Evolutionary conservation across 2,797 vertebrate species (phyloP).

Genomic region (Periophthalmus magnuspinnatus): DNA sequence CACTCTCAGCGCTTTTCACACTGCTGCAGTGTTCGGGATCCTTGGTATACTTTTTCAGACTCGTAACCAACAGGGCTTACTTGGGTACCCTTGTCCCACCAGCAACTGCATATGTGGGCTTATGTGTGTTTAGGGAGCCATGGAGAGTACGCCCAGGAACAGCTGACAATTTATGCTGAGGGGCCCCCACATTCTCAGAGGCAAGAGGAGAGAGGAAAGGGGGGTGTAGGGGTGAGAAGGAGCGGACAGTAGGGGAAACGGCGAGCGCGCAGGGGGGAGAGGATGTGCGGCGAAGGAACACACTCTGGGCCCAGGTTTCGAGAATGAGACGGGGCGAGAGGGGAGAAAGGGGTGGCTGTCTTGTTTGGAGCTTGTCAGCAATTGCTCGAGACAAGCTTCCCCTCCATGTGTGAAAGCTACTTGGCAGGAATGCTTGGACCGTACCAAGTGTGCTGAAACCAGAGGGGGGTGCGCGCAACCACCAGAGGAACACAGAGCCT

Average conservation of each 20-base stretch:
- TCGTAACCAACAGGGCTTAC: conserved; percentile 60
- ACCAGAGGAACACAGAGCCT: conserved; percentile 73
- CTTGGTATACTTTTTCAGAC: conserved; percentile 66
- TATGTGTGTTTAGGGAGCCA: conserved; percentile 75
- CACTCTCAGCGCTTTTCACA: conserved; percentile 37
- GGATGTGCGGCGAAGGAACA: conserved; percentile 15
- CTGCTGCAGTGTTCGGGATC: conserved; percentile 57
- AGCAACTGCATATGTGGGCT: conserved; percentile 62
- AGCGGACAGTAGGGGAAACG: conserved; percentile 8
- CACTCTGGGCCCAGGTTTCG: conserved; percentile 20
- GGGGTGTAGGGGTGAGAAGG: conserved; percentile 1
- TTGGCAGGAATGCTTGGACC: conserved; percentile 94
- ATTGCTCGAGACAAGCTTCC: conserved; percentile 92
- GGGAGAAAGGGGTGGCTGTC: conserved; percentile 80
- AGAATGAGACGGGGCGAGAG: conserved; percentile 44
- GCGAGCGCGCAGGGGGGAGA: neutral
- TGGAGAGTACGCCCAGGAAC: conserved; percentile 76
- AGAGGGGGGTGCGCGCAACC: conserved; percentile 75
- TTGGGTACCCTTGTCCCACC: conserved; percentile 71
- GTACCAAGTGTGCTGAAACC: conserved; percentile 84
- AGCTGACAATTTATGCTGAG: conserved; percentile 80
- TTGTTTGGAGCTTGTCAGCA: conserved; percentile 98
- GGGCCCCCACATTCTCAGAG: conserved; percentile 78
- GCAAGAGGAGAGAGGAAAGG: conserved; percentile 29
- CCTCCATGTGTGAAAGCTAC: conserved; percentile 94